These are phyloP conservation scores for Perognathus longimembris DNA, from an alignment of 2,113 vertebrate genomes.

Conservation along the genomic window DNA sequence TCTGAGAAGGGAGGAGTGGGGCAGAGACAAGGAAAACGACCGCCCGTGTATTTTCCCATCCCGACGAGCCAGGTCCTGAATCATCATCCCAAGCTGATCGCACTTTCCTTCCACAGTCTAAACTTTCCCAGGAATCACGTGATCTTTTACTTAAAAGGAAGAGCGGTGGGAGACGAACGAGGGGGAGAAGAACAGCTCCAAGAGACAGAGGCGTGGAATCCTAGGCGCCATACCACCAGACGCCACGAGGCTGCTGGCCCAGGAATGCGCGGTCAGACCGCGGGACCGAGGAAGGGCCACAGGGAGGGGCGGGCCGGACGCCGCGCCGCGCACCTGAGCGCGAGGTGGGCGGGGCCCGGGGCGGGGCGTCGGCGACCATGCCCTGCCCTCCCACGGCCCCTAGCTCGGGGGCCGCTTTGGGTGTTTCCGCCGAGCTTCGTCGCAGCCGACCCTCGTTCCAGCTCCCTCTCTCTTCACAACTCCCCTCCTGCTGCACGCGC, in stretches of 20 bases:
- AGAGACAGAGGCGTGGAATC: neutral
- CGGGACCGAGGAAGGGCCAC: too few species aligned
- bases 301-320: fast-evolving
- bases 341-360: slow-evolving; percentile 12
- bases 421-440: slow-evolving; percentile 83
- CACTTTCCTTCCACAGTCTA: neutral
- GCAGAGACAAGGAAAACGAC: neutral
- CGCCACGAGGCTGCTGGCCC: neutral
- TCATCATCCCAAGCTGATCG: slow-evolving; percentile 2
- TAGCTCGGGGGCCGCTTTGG: slow-evolving; percentile 75
- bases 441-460: slow-evolving; percentile 2
- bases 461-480: neutral
- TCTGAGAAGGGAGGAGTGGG: neutral
- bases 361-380: slow-evolving; percentile 44
- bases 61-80: slow-evolving; percentile 25
- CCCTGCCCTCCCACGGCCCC: slow-evolving; percentile 54
- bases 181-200: neutral
- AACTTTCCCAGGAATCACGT: neutral
- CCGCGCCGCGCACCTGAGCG: neutral
- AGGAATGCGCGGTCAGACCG: neutral
- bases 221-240: neutral
- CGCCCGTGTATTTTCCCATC: neutral
- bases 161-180: slow-evolving; percentile 46
- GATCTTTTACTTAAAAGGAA: slow-evolving; percentile 68
- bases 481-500: neutral